Evolutionary conservation across 2,888 invertebrate genomes (phyloP).

Genomic region (Horisme vitalbata): DNA sequence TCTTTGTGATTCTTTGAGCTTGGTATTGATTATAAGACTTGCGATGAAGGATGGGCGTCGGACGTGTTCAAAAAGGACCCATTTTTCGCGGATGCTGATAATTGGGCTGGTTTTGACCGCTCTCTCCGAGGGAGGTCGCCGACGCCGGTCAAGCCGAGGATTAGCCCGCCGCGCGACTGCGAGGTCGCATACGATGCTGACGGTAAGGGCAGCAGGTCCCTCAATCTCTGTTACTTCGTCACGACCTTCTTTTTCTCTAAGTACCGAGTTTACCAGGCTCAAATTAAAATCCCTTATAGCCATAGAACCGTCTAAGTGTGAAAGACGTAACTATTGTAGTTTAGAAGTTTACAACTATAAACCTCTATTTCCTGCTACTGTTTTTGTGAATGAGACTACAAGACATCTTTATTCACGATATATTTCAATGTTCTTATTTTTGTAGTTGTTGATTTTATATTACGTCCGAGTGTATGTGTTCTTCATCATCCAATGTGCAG

Average conservation of each 20-base stretch:
- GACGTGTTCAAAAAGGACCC: conserved; percentile 77
- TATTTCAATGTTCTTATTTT: conserved; percentile 15
- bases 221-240: conserved; percentile 68
- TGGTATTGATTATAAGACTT: conserved; percentile 74
- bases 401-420: conserved; percentile 65
- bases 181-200: conserved; percentile 89
- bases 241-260: conserved; percentile 48
- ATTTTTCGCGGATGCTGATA: conserved; percentile 79
- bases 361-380: conserved; percentile 29
- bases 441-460: conserved; percentile 42
- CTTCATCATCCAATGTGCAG: conserved; percentile 41
- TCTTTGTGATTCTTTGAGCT: conserved; percentile 41
- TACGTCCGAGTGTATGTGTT: conserved; percentile 70
- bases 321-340: conserved; percentile 46
- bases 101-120: conserved; percentile 82
- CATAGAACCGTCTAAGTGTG: conserved; percentile 27
- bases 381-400: conserved; percentile 59
- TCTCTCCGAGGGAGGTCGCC: conserved; percentile 84
- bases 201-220: conserved; percentile 84
- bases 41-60: conserved; percentile 76
- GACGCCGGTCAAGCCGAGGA: conserved; percentile 88
- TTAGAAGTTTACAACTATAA: conserved; percentile 36
- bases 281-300: conserved; percentile 18
- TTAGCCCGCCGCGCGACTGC: conserved; percentile 86
- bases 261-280: conserved; percentile 26